Evolutionary conservation across 2,888 invertebrate species (phyloP).

Genomic region (Pecten maximus): DNA sequence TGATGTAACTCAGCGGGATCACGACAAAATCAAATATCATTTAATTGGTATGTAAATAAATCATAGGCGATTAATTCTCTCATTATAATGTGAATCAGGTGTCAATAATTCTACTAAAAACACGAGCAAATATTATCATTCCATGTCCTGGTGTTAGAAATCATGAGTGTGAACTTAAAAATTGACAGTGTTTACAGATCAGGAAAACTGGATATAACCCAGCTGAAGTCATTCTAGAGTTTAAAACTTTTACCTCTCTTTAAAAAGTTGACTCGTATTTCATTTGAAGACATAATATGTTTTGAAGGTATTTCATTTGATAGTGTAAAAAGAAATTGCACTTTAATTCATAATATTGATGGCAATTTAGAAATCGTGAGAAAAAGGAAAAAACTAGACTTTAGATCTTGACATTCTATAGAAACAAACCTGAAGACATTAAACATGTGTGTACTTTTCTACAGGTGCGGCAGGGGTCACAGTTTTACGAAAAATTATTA

Average conservation of each 20-base stretch:
- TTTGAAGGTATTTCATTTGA: not conserved
- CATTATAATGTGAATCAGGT: not conserved
- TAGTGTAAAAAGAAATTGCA: not conserved
- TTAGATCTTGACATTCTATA: not conserved
- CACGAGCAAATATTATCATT: not conserved
- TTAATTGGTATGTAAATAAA: conserved; percentile 21
- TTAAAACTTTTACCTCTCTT: not conserved
- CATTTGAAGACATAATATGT: not conserved
- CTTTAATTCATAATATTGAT: not conserved
- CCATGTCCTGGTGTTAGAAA: not conserved
- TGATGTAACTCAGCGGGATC: not conserved
- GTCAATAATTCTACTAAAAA: not conserved
- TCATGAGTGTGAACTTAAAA: not conserved
- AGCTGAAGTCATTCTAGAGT: not conserved
- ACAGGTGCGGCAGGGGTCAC: not conserved
- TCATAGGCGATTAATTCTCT: not conserved
- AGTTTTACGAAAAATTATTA: not conserved
- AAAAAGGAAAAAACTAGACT: not conserved
- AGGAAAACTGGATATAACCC: not conserved
- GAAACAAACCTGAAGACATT: not conserved
- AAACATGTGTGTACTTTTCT: not conserved
- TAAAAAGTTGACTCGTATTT: not conserved
- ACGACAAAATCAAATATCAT: not conserved
- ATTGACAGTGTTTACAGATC: not conserved
- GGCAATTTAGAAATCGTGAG: not conserved